Base-by-base conservation (phyloP, 2,113 vertebrate species). In the Aleadryas rufinucha region DNA sequence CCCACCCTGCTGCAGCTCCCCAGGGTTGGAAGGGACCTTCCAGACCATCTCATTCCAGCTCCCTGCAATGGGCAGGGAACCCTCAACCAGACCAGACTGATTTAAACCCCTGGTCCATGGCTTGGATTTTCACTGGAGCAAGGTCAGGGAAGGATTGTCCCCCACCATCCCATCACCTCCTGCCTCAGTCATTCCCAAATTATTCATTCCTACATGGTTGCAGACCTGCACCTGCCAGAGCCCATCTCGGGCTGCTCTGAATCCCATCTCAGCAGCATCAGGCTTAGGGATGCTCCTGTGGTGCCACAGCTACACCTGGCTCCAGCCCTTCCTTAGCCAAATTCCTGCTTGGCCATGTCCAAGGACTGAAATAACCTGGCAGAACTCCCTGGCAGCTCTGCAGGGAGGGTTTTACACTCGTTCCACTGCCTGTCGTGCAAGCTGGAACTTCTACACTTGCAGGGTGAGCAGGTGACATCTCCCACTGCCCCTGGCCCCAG, bases 191-290 rank as follows among this genome's bases (percentile, higher is more conserved):
- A 17, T 71, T 94, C 66, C 81, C 63, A 84, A 26, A 60, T 69
- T 30, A 4, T 27, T 60, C 35, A 4, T 13, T 7, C 31, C 15
- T 16, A 3, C 3, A 2, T 11, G 11, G 26, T 20, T 88, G 57
- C 56, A 45, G 66, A 75, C 7, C 56, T 69, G 50, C 35, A 11
- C 28, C 42, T 33, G 31, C 42, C 80, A 16, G 9, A 47, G n/a
- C 18, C 27, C 8, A 0, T 14, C 53, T 49, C 33, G 23, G 50
- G 33, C 22, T 1, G 1, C 27, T 50, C 30, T 4, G 3, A 37
- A 41, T 42, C 70, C 65, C 5, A 49, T 12, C 57, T 57, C 74
- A 16, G 42, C 6, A 74, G 28, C n/a, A 39, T 16, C 49, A 19
- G 13, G 26, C 13, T 53, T 4, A 44, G n/a, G 41, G 47, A 61